Conservation (phyloP, 2,888 invertebrate genomes). For the Campoletis raptor region DNA sequence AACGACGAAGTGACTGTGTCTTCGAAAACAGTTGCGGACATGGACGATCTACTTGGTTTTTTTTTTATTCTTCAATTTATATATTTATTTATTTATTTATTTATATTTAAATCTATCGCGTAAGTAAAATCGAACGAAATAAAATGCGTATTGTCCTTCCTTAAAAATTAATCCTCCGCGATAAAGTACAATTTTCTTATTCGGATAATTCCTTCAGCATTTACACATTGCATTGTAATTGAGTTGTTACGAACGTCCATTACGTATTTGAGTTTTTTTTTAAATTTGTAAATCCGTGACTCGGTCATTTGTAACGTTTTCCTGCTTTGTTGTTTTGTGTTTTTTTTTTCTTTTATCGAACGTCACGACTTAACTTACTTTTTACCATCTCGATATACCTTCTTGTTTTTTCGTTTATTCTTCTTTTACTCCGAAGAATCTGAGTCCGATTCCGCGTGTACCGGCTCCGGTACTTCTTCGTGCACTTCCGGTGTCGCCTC, state of each 20-base stretch:
- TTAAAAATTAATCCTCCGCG: slow-evolving; percentile 77
- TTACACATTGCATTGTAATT: slow-evolving; percentile 38
- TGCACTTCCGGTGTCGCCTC: slow-evolving; percentile 81
- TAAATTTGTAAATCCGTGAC: slow-evolving; percentile 12
- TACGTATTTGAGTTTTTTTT: neutral
- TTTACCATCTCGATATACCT: neutral
- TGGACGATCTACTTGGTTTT: slow-evolving; percentile 64
- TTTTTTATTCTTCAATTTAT: neutral
- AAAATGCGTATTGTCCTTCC: slow-evolving; percentile 82
- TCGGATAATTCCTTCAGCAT: slow-evolving; percentile 31
- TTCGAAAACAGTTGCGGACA: slow-evolving; percentile 38
- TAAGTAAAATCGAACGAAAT: slow-evolving; percentile 72
- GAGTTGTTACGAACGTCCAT: slow-evolving; percentile 12
- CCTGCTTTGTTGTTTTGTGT: neutral
- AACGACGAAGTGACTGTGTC: neutral
- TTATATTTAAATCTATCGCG: slow-evolving; percentile 6
- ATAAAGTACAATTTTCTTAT: slow-evolving; percentile 41
- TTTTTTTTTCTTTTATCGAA: neutral
- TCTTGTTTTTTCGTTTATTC: neutral
- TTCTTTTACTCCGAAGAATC: slow-evolving; percentile 85
- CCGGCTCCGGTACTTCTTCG: slow-evolving; percentile 82
- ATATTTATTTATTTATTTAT: neutral
- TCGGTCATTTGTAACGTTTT: slow-evolving; percentile 14
- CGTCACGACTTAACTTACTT: slow-evolving; percentile 1
- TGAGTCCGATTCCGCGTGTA: slow-evolving; percentile 85